Base-by-base conservation (phyloP, 2,888 invertebrate species). In the Siphlonurus alternatus region DNA sequence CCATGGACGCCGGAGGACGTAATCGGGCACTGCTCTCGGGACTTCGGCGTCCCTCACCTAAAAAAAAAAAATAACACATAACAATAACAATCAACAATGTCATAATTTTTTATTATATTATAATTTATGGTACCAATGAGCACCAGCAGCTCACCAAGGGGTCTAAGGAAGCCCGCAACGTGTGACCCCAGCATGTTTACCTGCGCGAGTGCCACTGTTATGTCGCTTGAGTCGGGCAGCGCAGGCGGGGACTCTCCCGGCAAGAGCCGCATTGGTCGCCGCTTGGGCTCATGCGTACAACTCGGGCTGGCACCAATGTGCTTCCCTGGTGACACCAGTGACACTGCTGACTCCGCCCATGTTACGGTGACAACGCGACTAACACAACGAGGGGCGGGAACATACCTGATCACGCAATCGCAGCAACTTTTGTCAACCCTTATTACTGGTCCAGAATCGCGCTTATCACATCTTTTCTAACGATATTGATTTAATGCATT, bases 1-100 rank as follows among this genome's bases (percentile, higher is more conserved):
- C 56, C 56, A n/a, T 7, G 56, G n/a, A 15, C n/a, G 56, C 56
- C 7, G 56, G 56, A 10, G 56, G 56, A 7, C 19, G 5, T 20
- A 38, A 15, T 15, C 38, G 38, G 38, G 38, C 38, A 38, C 38
- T 38, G 38, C 38, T 38, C 38, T 38, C 38, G 38, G 63, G 63
- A 38, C 63, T 63, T 1, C 59, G 38, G 25, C 63, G 20, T n/a
- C 63, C 63, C 60, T 64, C 64, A 61, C 64, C 64, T 64, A 61
- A 24, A 22, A 51, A 19, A 7, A 10, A 18, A 2, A 22, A 10
- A 15, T 15, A 15, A 53, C 1, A 23, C 2, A 53, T 18, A n/a
- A n/a, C n/a, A n/a, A n/a, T n/a, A n/a, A n/a, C 19, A 18, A 3
- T 25, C 25, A 51, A n/a, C n/a, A n/a, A n/a, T n/a, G n/a, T n/a